A percentile compares a stretch with the other conserved stretches of the same genome.
Evolutionary conservation across 2,888 invertebrate species (phyloP).

Genomic region (Dryobota labecula): DNA sequence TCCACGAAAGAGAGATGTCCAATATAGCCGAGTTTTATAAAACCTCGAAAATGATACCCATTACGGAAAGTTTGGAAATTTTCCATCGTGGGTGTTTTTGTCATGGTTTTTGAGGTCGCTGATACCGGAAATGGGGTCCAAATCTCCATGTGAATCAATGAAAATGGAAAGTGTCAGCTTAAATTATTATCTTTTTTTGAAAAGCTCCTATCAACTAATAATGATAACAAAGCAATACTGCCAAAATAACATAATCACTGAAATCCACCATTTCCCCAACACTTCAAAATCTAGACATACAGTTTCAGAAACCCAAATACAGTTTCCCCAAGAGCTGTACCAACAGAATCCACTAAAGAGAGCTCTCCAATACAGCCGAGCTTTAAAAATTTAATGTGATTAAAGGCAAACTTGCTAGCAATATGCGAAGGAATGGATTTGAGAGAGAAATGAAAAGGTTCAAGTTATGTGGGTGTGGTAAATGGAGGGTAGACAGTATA

Average conservation of each 20-base stretch:
- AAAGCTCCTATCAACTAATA: not conserved
- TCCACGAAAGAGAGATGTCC: conserved; percentile 31
- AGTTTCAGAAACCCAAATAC: conserved; percentile 34
- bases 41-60: too few species aligned
- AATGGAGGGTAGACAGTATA: not conserved
- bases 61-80: not conserved
- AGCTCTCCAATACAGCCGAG: conserved; percentile 43
- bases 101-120: not conserved
- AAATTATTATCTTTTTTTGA: not conserved
- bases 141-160: not conserved
- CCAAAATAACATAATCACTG: not conserved
- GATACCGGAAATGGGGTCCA: not conserved
- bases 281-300: not conserved
- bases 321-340: conserved; percentile 37
- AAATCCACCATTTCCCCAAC: not conserved
- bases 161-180: not conserved
- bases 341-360: conserved; percentile 34
- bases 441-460: conserved; percentile 35
- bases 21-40: conserved; percentile 45
- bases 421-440: conserved; percentile 32
- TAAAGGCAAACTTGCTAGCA: conserved; percentile 64
- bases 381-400: conserved; percentile 73
- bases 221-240: not conserved
- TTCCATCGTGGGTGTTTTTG: too few species aligned
- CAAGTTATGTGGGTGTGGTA: conserved; percentile 14